Evolutionary conservation across 2,888 invertebrate genomes (phyloP).

Genomic region (Zeuzera pyrina): DNA sequence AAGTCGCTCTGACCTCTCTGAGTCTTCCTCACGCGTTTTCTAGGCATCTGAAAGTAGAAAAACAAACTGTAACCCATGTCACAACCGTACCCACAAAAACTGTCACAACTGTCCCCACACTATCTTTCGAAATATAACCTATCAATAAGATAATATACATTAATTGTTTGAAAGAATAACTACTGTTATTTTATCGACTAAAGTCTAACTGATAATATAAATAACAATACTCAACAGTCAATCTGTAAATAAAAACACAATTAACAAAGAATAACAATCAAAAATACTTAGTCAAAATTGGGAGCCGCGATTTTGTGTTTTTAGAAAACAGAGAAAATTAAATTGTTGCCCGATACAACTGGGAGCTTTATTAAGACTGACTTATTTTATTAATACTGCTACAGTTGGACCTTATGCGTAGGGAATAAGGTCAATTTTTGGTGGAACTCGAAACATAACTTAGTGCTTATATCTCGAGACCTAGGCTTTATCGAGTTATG

Average conservation of each 20-base stretch:
- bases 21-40: slow-evolving; percentile 6
- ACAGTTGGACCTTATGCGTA: too few species aligned
- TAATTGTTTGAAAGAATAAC: slow-evolving; percentile 2
- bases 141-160: slow-evolving; percentile 1
- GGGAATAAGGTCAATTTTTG: too few species aligned
- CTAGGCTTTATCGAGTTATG: too few species aligned
- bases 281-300: slow-evolving; percentile 7
- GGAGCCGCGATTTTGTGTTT: too few species aligned
- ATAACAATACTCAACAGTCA: slow-evolving; percentile 2
- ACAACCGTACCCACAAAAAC: slow-evolving; percentile 5
- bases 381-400: too few species aligned
- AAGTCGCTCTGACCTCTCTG: slow-evolving; percentile 7
- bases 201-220: slow-evolving; percentile 3
- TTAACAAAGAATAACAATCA: slow-evolving; percentile 7
- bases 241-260: slow-evolving; percentile 8
- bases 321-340: too few species aligned
- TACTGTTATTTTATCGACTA: slow-evolving; percentile 4
- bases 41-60: slow-evolving; percentile 6
- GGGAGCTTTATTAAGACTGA: too few species aligned
- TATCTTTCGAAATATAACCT: slow-evolving; percentile 1
- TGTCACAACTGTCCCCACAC: slow-evolving; percentile 7
- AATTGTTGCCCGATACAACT: too few species aligned
- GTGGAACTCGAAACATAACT: too few species aligned
- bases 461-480: too few species aligned
- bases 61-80: background rate